phyloP scores from a whole-genome alignment of 2,113 vertebrate species.

The Ceyx margarethae region DNA sequence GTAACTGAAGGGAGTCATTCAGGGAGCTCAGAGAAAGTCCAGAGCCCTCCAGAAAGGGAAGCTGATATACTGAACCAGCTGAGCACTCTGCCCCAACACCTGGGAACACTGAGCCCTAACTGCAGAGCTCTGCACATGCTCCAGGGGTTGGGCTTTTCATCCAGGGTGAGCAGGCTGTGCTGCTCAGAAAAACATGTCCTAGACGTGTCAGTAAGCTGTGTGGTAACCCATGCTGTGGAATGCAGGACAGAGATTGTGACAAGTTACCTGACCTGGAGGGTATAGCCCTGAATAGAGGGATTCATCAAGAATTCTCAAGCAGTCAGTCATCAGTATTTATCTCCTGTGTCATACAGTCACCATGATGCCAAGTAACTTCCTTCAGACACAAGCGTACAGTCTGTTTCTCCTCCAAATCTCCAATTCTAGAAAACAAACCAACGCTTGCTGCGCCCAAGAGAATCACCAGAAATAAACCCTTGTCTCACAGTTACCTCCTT shows the following conservation, averaged over 20 bases:
- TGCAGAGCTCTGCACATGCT: not conserved
- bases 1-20: not conserved
- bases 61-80: not conserved
- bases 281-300: not conserved
- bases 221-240: accelerated
- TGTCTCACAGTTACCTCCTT: not conserved
- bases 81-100: not conserved
- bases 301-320: not conserved
- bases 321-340: not conserved
- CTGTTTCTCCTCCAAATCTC: not conserved
- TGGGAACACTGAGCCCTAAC: not conserved
- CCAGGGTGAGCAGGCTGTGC: not conserved
- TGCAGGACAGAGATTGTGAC: not conserved
- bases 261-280: not conserved
- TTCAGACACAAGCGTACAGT: not conserved
- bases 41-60: not conserved
- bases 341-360: not conserved
- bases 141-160: not conserved
- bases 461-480: not conserved
- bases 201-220: not conserved
- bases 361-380: not conserved
- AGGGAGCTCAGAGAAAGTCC: not conserved
- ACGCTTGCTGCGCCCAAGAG: not conserved
- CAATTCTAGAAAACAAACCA: not conserved
- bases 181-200: not conserved